Evolutionary conservation across 2,113 vertebrate species (phyloP).

Genomic region (Epinephelus lanceolatus): DNA sequence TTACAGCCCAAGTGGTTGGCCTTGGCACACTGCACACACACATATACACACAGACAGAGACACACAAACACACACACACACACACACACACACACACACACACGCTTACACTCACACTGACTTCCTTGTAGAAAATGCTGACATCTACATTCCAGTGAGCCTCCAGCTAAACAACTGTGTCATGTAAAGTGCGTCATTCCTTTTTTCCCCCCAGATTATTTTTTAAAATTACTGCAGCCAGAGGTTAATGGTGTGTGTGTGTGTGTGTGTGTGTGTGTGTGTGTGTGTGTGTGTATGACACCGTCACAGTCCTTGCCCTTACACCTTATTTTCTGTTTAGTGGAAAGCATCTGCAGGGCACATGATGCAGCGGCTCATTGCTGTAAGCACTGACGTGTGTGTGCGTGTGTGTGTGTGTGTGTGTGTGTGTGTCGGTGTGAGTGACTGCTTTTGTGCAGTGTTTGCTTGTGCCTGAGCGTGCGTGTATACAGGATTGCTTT

Average conservation of each 20-base stretch:
- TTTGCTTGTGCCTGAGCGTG: neutral
- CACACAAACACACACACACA: slow-evolving; percentile 1
- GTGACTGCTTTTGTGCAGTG: neutral
- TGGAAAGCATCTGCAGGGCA: slow-evolving; percentile 14
- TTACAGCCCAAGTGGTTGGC: slow-evolving; percentile 34
- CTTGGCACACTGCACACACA: neutral
- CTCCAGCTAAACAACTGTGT: slow-evolving; percentile 19
- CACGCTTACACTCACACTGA: neutral
- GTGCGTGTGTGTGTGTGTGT: neutral
- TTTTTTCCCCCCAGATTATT: neutral
- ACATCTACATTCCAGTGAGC: neutral
- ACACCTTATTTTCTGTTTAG: neutral
- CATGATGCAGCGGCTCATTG: neutral
- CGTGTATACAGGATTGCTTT: neutral
- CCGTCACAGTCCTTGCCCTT: neutral
- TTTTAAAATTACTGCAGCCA: neutral
- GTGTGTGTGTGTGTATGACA: neutral
- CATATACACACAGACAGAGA: neutral
- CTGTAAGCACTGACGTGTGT: neutral
- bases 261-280: neutral
- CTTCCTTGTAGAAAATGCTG: slow-evolving; percentile 17
- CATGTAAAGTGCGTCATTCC: neutral
- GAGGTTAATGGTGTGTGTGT: neutral
- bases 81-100: slow-evolving; percentile 20
- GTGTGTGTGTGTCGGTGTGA: neutral